Percentiles rank a stretch among this genome's conserved stretches.
Evolutionary conservation across 1,140 invertebrate species (phyloP).

Genomic region (Drosophila teissieri): DNA sequence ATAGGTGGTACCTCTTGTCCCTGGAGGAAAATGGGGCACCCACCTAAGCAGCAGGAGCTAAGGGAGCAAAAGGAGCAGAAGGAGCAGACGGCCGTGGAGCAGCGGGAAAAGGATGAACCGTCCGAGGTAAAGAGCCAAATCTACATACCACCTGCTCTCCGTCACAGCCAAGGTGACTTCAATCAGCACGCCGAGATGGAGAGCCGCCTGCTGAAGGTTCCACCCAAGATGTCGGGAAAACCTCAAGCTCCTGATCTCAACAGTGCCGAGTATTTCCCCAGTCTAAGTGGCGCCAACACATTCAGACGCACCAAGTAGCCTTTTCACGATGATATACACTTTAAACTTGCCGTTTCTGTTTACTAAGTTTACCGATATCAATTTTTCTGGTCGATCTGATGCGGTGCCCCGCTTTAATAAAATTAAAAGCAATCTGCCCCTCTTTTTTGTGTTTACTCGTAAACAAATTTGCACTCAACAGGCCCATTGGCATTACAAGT

Average conservation of each 20-base stretch:
- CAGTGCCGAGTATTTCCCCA: conserved; percentile 60
- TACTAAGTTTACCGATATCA: conserved; percentile 38
- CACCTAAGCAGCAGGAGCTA: neutral
- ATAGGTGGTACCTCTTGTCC: conserved; percentile 26
- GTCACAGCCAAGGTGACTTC: conserved; percentile 54
- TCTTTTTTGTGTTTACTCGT: conserved; percentile 8
- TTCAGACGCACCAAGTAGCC: conserved; percentile 60
- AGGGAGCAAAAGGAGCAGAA: neutral
- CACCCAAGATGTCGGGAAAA: conserved; percentile 6
- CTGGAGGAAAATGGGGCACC: conserved; percentile 38
- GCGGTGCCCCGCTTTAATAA: conserved; percentile 14
- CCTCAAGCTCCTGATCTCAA: conserved; percentile 62
- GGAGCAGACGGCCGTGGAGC: no score
- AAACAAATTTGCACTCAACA: conserved; percentile 49
- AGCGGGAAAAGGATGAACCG: neutral
- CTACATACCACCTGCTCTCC: conserved; percentile 67
- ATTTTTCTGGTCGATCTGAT: conserved; percentile 7
- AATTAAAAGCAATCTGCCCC: conserved; percentile 3
- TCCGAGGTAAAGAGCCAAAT: conserved; percentile 24
- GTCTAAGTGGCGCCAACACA: conserved; percentile 25
- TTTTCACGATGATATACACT: neutral
- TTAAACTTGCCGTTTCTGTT: conserved; percentile 24
- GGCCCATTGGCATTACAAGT: conserved; percentile 49
- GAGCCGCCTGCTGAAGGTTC: conserved; percentile 8
- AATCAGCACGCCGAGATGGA: conserved; percentile 9